Evolutionary conservation across 1,140 invertebrate species (phyloP), one percentile per base, ranked within the genome.

Genomic region (Xylocopa sonorina): DNA sequence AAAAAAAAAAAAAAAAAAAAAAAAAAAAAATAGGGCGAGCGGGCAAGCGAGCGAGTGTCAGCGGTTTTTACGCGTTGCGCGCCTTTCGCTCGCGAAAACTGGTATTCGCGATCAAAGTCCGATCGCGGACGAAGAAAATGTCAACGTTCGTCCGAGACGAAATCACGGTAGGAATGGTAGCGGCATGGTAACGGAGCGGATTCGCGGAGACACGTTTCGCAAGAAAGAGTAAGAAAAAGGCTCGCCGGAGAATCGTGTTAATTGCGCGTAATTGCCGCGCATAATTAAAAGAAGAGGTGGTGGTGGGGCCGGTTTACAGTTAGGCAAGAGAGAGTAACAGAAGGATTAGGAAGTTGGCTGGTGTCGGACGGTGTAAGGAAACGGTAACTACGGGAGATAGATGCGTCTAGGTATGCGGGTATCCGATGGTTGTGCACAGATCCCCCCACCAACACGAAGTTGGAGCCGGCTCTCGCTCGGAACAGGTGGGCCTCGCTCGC

Each of bases 401-500:
- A n/a, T n/a, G n/a, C n/a, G n/a, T n/a, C n/a, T n/a, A n/a, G n/a
- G n/a, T n/a, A n/a, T n/a, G n/a, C n/a, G n/a, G 73, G 75, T 69
- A 60, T 53, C 57, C 55, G 63, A 63, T 38, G 53, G 60, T n/a
- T n/a, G n/a, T 16, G 29, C 55, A 16, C 21, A 34, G 74, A 84
- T 58, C 75, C 82, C 84, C 88, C 83, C 83, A 27, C 38, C 72
- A 50, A 29, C 27, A 43, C 29, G 3, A 21, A 34, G 87, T 88
- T 81, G 83, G n/a, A n/a, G 78, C 84, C 79, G 81, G 82, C 68
- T 81, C 82, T 84, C 78, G 71, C 43, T 78, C 27, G 48, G 62
- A 89, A 82, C 89, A 90, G 88, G 89, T 90, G 89, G 82, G 89
- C 85, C 85, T 84, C 83, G 87, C 14, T 81, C 50, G 81, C 77